Percentiles rank a stretch among this genome's conserved stretches.
These are phyloP conservation scores for Thaumatotibia leucotreta DNA, from an alignment of 1,140 invertebrate species.

Conservation along the genomic window DNA sequence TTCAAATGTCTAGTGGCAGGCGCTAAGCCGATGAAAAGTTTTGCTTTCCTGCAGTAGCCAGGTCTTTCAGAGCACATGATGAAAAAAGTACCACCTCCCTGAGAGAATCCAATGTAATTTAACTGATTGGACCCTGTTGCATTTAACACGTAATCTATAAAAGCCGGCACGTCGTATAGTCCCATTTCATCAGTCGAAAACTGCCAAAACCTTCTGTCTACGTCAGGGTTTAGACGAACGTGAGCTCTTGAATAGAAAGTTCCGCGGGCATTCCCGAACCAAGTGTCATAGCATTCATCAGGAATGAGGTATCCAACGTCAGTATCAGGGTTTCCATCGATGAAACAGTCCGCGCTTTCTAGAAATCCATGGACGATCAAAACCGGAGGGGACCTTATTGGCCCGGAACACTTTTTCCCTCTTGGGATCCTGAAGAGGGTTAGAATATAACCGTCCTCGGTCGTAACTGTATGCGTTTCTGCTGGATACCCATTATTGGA, in stretches of 20 bases:
- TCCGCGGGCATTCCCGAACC: conserved; percentile 81
- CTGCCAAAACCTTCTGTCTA: conserved; percentile 72
- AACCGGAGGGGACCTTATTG: conserved; percentile 47
- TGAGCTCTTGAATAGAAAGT: conserved; percentile 79
- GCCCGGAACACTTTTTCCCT: neutral
- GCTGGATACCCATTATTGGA: conserved; percentile 20
- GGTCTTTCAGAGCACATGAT: conserved; percentile 76
- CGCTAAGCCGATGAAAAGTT: conserved; percentile 77
- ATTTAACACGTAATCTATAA: conserved; percentile 71
- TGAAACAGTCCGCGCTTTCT: conserved; percentile 79
- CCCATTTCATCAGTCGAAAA: conserved; percentile 80
- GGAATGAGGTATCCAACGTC: conserved; percentile 78
- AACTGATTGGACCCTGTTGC: conserved; percentile 61
- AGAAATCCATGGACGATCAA: conserved; percentile 83
- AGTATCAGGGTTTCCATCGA: conserved; percentile 78
- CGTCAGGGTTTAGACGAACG: conserved; percentile 73
- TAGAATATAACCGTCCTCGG: conserved; percentile 32
- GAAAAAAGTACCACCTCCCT: conserved; percentile 81
- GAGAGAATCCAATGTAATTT: conserved; percentile 78
- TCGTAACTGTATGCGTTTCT: conserved; percentile 26
- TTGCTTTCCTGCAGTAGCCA: conserved; percentile 80
- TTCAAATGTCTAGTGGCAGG: conserved; percentile 77
- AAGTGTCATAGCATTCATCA: conserved; percentile 81
- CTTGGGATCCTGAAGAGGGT: conserved; percentile 28
- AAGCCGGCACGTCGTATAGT: conserved; percentile 67